phyloP scores from a whole-genome alignment of 2,797 vertebrate genomes.

The Linurgus olivaceus region DNA sequence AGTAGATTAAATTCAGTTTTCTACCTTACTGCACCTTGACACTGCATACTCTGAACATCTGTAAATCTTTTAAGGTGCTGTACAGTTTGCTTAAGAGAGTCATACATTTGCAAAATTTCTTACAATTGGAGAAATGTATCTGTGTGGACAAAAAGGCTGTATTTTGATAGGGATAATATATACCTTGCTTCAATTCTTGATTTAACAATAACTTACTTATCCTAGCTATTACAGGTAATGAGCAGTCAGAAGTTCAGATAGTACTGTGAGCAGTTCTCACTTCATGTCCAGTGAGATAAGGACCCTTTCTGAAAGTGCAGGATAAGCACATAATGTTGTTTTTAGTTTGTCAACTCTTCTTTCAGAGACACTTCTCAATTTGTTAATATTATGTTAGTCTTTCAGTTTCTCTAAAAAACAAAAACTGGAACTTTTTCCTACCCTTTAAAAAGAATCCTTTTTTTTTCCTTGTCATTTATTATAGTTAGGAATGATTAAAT shows the following conservation, averaged over 20 bases:
- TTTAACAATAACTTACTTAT: not conserved
- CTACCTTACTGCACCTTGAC: not conserved
- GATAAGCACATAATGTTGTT: not conserved
- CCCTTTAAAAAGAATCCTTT: not conserved
- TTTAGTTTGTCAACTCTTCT: not conserved
- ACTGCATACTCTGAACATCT: not conserved
- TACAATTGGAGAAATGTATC: not conserved
- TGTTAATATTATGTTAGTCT: not conserved
- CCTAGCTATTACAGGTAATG: constrained; percentile 22
- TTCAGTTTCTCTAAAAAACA: not conserved
- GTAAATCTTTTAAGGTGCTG: not conserved
- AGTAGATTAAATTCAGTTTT: not conserved
- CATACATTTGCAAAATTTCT: not conserved
- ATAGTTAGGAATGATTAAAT: not conserved
- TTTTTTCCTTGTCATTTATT: not conserved
- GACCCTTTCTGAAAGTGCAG: constrained; percentile 7
- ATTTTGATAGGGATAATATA: not conserved
- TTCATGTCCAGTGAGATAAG: constrained; percentile 29
- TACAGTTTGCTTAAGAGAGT: not conserved
- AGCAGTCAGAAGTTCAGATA: constrained; percentile 12
- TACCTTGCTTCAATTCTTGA: not conserved
- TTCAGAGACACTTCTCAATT: not conserved
- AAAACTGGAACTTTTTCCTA: not conserved
- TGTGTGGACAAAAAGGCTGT: not conserved
- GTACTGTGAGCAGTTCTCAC: constrained; percentile 33